Evolutionary conservation across 2,113 vertebrate species (phyloP).

Genomic region (Oriolus oriolus): DNA sequence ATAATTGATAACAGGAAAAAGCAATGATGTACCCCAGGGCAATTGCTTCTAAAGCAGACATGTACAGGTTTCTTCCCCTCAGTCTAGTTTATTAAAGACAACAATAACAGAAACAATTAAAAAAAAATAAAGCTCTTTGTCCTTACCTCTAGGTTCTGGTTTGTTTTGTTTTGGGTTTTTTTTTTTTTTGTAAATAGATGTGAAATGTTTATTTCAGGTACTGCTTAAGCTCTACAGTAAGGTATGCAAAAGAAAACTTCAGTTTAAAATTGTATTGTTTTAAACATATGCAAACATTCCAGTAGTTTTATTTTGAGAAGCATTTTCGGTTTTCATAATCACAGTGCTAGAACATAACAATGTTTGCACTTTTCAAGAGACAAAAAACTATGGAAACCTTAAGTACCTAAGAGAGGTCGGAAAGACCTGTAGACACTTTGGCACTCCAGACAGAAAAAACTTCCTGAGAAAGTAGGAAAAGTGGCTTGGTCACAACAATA

Average conservation of each 20-base stretch:
- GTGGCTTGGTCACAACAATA: not conserved
- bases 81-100: not conserved
- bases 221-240: not conserved
- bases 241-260: not conserved
- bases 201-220: not conserved
- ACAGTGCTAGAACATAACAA: not conserved
- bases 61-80: not conserved
- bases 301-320: not conserved
- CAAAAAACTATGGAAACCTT: not conserved
- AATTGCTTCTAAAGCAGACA: not conserved
- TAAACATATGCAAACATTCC: not conserved
- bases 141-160: not conserved
- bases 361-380: not conserved
- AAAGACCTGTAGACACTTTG: not conserved
- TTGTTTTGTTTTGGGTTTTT: not conserved
- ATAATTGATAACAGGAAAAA: not conserved
- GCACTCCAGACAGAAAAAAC: not conserved
- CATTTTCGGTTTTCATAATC: not conserved
- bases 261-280: not conserved
- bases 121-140: not conserved
- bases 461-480: not conserved
- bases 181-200: not conserved
- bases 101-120: not conserved
- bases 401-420: not conserved
- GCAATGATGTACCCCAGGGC: not conserved